phyloP scores from a whole-genome alignment of 2,888 invertebrate genomes.

The Leptinotarsa haldemani region DNA sequence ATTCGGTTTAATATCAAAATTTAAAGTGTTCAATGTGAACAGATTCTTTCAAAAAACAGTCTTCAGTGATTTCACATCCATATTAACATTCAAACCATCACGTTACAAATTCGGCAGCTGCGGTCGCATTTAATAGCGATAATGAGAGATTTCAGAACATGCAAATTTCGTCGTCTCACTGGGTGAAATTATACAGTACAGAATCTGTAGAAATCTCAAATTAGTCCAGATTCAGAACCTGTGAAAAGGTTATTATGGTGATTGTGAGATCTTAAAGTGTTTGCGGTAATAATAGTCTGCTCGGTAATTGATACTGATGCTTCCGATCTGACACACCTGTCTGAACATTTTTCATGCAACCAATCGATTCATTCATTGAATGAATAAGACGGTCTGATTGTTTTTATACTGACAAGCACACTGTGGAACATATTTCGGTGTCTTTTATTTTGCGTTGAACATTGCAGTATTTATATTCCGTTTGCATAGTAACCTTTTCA shows the following conservation, averaged over 20 bases:
- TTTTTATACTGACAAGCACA: too few species aligned
- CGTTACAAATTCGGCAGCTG: constrained; percentile 28
- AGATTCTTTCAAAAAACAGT: neutral
- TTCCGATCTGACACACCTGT: constrained; percentile 1
- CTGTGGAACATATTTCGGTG: too few species aligned
- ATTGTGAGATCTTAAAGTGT: constrained; percentile 27
- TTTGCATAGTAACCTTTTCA: too few species aligned
- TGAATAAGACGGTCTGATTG: too few species aligned
- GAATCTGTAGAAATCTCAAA: constrained; percentile 15
- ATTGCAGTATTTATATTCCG: too few species aligned
- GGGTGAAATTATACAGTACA: constrained; percentile 19
- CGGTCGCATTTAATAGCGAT: constrained; percentile 25
- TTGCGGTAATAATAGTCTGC: constrained; percentile 19
- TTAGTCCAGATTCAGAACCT: constrained; percentile 21
- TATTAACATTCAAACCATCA: neutral
- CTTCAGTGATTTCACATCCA: neutral
- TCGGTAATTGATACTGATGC: neutral
- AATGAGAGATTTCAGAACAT: constrained; percentile 21
- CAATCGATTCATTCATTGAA: too few species aligned
- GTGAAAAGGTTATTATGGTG: constrained; percentile 29
- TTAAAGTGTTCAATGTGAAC: neutral
- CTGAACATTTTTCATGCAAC: neutral
- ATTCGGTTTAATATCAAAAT: neutral
- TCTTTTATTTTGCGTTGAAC: too few species aligned
- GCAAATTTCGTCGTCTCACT: constrained; percentile 12